Base-by-base conservation (phyloP, 2,888 invertebrate species). In the Agelastica alni region DNA sequence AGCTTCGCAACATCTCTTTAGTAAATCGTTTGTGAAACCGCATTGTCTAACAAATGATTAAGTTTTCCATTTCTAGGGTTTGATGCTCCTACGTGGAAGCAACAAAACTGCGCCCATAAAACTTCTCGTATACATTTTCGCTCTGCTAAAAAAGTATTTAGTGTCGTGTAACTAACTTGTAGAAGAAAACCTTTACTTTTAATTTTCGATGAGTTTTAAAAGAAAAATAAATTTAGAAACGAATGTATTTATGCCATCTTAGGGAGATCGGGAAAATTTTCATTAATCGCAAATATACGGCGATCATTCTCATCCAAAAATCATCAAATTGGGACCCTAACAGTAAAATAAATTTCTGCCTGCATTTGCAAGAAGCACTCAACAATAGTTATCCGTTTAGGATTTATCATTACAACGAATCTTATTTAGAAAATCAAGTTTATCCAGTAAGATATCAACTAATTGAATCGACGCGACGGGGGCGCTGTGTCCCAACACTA, bases 381-480 rank as follows among this genome's bases (percentile, higher is more conserved):
- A n/a, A n/a, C n/a, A n/a, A n/a, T n/a, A n/a, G n/a, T n/a, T n/a
- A n/a, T n/a, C n/a, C n/a, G n/a, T n/a, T n/a, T n/a, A n/a, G n/a
- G n/a, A n/a, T n/a, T n/a, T n/a, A n/a, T n/a, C n/a, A n/a, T n/a
- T n/a, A n/a, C n/a, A n/a, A n/a, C n/a, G n/a, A n/a, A n/a, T n/a
- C n/a, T n/a, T 22, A 22, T 22, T 22, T 1, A 2, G 22, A 1
- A 22, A 37, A 20, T 18, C 20, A 10, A 17, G 20, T 37, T 18
- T 37, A 37, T 37, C 20, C 20, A n/a, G n/a, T n/a, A n/a, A n/a
- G n/a, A n/a, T n/a, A n/a, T n/a, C n/a, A n/a, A 37, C 18, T 37
- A 37, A 37, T 37, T 37, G 37, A 37, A 16, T 10, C 18, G 18
- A 18, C 18, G 37, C 20, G 37, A 12, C 20, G 18, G 10, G 37